Percentiles rank a stretch among this genome's conserved stretches.
phyloP scores from a whole-genome alignment of 2,113 vertebrate species.

The Dinomys branickii region DNA sequence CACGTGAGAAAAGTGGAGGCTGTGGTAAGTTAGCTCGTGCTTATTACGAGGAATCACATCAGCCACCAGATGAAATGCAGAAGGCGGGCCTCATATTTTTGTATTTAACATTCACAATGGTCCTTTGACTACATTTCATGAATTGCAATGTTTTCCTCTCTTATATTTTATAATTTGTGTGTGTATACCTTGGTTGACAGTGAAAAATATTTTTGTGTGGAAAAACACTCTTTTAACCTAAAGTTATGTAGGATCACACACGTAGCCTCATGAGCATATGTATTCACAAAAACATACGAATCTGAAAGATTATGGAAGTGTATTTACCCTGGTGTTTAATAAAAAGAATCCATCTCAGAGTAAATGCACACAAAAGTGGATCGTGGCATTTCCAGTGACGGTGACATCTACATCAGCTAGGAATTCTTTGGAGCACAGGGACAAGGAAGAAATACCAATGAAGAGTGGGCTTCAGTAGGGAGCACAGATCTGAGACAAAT shows the following conservation, averaged over 20 bases:
- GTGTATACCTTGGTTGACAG: neutral
- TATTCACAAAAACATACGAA: neutral
- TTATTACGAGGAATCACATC: neutral
- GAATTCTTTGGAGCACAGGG: neutral
- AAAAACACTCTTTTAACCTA: fast-evolving
- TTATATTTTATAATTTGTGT: neutral
- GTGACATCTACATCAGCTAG: neutral
- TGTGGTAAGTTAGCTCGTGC: neutral
- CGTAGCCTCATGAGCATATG: too few relatives aligned
- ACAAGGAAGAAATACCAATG: neutral
- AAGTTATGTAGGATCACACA: neutral
- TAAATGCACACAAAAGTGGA: fast-evolving
- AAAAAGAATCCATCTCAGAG: neutral
- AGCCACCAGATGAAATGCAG: neutral
- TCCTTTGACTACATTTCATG: neutral
- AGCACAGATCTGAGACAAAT: neutral
- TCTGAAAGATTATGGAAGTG: neutral
- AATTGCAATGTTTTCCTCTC: neutral
- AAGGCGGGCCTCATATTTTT: neutral
- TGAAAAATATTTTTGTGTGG: neutral
- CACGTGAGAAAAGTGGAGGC: neutral
- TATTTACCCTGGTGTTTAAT: slow-evolving; percentile 37
- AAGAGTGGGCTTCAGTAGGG: neutral
- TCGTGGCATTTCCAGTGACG: neutral
- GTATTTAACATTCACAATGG: neutral